Conservation (phyloP, 2,797 vertebrate species). For the Darevskia mixta region DNA sequence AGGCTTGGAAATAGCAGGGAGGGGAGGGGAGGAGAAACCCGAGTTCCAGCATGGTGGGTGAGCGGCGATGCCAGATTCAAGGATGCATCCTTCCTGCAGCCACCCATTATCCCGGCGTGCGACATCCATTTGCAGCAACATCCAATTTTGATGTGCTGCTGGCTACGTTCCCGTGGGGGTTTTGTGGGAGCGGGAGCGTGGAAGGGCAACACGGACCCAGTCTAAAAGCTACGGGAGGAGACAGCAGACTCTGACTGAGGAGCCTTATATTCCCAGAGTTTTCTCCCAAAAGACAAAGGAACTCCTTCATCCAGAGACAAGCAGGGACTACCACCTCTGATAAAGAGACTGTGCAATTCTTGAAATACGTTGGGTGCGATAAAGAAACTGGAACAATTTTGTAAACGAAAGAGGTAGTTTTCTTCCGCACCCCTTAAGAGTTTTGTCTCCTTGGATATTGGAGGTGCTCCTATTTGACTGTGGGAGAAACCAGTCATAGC, state of each 20-base stretch:
- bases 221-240: not conserved
- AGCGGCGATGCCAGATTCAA: not conserved
- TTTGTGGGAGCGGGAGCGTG: not conserved
- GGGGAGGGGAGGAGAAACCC: too few relatives aligned
- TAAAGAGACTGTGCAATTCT: not conserved
- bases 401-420: not conserved
- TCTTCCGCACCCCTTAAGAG: too few relatives aligned
- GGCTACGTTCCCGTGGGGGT: not conserved
- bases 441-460: not conserved
- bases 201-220: not conserved
- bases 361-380: not conserved
- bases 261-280: not conserved
- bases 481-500: not conserved
- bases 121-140: not conserved
- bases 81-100: not conserved
- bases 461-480: not conserved
- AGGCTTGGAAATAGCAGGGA: not conserved
- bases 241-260: too few relatives aligned
- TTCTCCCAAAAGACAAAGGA: not conserved
- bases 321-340: not conserved
- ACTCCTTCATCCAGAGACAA: not conserved
- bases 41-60: not conserved
- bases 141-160: not conserved
- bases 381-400: not conserved
- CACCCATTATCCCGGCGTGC: not conserved